These are phyloP conservation scores for Agonopterix subpropinquella DNA, from an alignment of 2,888 invertebrate genomes.

Conservation along the genomic window DNA sequence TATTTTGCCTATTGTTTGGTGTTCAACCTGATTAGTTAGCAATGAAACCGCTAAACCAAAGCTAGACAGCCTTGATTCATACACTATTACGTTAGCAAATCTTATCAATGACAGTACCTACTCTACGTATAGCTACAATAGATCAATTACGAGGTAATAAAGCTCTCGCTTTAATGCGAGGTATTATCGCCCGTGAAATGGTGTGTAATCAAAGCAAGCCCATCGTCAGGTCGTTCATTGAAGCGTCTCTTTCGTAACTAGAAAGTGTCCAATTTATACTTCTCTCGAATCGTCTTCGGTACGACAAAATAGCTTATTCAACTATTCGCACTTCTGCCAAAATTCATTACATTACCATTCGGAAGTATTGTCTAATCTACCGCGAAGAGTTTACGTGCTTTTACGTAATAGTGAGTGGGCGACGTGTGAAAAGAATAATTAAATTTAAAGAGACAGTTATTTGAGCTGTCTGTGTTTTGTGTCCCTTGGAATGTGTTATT, in stretches of 20 bases:
- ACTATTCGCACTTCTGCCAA: slow-evolving; percentile 15
- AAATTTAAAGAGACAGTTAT: slow-evolving; percentile 1
- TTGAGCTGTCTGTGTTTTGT: background rate
- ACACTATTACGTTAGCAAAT: too few species aligned
- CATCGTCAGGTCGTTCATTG: slow-evolving; percentile 51
- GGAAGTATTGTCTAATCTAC: slow-evolving; percentile 29
- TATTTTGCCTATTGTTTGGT: too few species aligned
- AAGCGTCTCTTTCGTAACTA: slow-evolving; percentile 62
- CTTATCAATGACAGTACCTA: slow-evolving; percentile 5
- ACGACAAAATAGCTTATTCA: slow-evolving; percentile 10
- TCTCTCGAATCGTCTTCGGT: slow-evolving; percentile 20
- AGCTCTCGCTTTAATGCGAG: slow-evolving; percentile 44
- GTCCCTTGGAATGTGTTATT: slow-evolving; percentile 24
- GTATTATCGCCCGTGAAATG: slow-evolving; percentile 32
- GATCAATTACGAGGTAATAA: slow-evolving; percentile 15
- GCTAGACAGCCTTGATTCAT: too few species aligned
- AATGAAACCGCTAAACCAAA: too few species aligned
- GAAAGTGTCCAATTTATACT: slow-evolving; percentile 49
- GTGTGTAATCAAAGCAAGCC: slow-evolving; percentile 44
- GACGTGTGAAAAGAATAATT: slow-evolving; percentile 28
- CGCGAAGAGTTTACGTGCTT: slow-evolving; percentile 26
- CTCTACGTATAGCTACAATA: slow-evolving; percentile 1
- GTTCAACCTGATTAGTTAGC: too few species aligned
- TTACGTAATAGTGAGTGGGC: slow-evolving; percentile 37
- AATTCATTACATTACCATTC: slow-evolving; percentile 18